Percentiles rank a stretch among this genome's conserved stretches.
Evolutionary conservation across 2,797 vertebrate genomes (phyloP).

Genomic region (Chaunax sp.): DNA sequence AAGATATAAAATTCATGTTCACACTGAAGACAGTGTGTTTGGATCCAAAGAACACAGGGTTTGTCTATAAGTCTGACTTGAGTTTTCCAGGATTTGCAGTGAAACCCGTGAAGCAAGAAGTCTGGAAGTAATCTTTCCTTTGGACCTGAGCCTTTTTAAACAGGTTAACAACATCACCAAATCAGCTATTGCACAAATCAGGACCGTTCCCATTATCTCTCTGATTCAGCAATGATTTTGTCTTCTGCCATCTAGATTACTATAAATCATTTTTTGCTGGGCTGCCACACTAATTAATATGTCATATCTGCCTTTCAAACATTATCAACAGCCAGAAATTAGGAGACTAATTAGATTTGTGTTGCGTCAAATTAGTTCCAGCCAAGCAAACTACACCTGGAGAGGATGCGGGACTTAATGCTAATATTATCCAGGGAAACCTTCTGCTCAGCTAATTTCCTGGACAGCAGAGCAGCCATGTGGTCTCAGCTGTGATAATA

Average conservation of each 20-base stretch:
- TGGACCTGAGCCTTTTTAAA: not conserved
- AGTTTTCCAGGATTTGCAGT: not conserved
- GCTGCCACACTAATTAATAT: not conserved
- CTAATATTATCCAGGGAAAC: slow-evolving; percentile 73
- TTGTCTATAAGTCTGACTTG: no score
- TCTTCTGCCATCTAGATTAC: not conserved
- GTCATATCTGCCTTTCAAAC: slow-evolving; percentile 47
- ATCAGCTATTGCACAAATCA: no score
- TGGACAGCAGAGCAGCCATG: slow-evolving; percentile 60
- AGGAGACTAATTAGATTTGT: slow-evolving; percentile 49
- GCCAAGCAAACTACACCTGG: slow-evolving; percentile 59
- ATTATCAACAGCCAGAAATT: slow-evolving; percentile 23
- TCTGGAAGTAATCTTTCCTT: not conserved
- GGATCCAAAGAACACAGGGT: no score
- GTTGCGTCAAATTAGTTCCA: slow-evolving; percentile 67
- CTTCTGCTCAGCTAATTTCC: slow-evolving; percentile 67
- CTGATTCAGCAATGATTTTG: not conserved
- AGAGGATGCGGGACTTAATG: slow-evolving; percentile 47
- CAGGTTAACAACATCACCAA: no score
- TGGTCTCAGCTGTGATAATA: slow-evolving; percentile 77
- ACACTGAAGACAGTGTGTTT: no score
- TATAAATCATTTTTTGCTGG: not conserved
- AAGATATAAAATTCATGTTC: not conserved
- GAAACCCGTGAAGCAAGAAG: not conserved
- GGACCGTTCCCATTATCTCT: not conserved